Conservation (phyloP, 2,113 vertebrate species). For the Fregata magnificens region DNA sequence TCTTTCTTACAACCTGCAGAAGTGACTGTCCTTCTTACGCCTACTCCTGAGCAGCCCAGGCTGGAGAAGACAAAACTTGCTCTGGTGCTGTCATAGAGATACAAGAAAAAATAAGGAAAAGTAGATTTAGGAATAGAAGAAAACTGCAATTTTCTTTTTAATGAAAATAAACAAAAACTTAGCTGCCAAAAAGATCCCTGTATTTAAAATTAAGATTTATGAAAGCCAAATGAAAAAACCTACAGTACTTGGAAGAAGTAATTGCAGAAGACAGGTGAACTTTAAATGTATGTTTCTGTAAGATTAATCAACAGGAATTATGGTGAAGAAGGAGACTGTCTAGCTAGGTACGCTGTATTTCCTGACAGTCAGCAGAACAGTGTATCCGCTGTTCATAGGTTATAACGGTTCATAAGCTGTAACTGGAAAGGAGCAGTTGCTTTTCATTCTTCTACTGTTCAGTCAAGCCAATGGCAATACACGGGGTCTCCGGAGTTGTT, state of each 20-base stretch:
- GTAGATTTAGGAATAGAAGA: not conserved
- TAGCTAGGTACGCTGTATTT: not conserved
- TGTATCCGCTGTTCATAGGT: not conserved
- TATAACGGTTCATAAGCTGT: not conserved
- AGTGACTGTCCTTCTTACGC: not conserved
- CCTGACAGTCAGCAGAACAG: not conserved
- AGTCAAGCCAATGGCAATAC: not conserved
- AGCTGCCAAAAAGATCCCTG: not conserved
- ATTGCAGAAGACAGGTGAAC: not conserved
- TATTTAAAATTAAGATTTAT: not conserved
- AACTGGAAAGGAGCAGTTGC: not conserved
- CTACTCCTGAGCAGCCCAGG: not conserved
- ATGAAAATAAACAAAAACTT: not conserved
- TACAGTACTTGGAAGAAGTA: not conserved
- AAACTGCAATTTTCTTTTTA: not conserved
- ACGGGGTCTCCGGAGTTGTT: not conserved
- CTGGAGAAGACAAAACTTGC: not conserved
- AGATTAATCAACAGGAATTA: not conserved
- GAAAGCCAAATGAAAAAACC: not conserved
- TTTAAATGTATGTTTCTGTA: not conserved
- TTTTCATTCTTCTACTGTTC: constrained; percentile 8
- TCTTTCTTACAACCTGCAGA: not conserved
- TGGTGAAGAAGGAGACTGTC: not conserved
- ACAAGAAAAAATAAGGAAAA: not conserved
- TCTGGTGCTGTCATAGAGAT: not conserved